Evolutionary conservation across 2,888 invertebrate species (phyloP).

Genomic region (Drosophila robusta): DNA sequence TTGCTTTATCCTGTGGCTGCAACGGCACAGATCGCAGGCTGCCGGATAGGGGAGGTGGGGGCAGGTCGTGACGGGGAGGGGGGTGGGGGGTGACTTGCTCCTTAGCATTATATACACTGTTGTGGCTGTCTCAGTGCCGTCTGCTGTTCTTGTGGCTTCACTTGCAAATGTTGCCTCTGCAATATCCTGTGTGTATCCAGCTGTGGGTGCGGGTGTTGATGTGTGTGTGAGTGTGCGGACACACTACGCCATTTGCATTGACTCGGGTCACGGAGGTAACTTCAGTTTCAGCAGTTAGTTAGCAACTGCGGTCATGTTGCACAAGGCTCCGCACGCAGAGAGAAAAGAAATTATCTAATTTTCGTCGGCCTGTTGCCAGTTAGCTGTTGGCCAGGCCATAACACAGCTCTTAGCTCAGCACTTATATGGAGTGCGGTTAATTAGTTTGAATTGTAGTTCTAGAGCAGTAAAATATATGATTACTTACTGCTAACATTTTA

Average conservation of each 20-base stretch:
- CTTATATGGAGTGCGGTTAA: neutral
- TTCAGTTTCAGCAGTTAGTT: constrained; percentile 52
- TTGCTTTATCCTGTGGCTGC: constrained; percentile 43
- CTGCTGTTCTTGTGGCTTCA: constrained; percentile 60
- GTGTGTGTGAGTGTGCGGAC: constrained; percentile 11
- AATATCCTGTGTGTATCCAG: constrained; percentile 28
- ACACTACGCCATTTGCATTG: constrained; percentile 33
- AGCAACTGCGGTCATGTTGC: constrained; percentile 42
- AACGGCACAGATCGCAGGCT: constrained; percentile 38
- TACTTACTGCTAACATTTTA: neutral
- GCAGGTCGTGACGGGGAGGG: too few species aligned
- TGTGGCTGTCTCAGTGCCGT: constrained; percentile 50
- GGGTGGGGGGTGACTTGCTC: constrained; percentile 28
- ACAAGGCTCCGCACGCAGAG: constrained; percentile 3
- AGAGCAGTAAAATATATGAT: neutral
- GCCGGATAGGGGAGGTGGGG: too few species aligned
- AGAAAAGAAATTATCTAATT: constrained; percentile 20
- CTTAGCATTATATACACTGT: constrained; percentile 65
- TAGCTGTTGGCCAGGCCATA: neutral
- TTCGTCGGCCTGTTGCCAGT: constrained; percentile 5
- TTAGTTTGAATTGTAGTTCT: neutral
- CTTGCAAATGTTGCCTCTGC: constrained; percentile 57
- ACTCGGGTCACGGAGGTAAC: constrained; percentile 44
- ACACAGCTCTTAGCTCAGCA: neutral
- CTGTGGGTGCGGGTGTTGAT: constrained; percentile 11